Percentiles rank a stretch among this genome's conserved stretches.
These are phyloP conservation scores for Eutrigla gurnardus DNA, from an alignment of 2,797 vertebrate species.

Conservation along the genomic window DNA sequence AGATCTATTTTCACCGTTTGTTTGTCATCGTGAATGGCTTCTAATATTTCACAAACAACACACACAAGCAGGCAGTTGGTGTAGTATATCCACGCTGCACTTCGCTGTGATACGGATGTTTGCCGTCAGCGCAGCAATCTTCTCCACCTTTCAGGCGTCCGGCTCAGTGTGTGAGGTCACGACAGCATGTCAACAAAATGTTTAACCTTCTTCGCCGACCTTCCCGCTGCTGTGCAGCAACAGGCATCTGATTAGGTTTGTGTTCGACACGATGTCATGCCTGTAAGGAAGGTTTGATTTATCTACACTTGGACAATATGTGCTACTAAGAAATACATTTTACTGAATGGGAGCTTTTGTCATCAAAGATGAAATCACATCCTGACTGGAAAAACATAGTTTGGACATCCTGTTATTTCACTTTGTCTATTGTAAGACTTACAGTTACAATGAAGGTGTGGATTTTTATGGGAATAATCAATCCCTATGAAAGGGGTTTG, in stretches of 20 bases:
- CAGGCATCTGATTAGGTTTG: not conserved
- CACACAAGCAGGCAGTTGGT: conserved; percentile 5
- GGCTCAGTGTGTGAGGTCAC: conserved; percentile 28
- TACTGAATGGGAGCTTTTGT: too few relatives aligned
- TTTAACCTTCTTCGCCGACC: conserved; percentile 22
- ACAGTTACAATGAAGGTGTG: not conserved
- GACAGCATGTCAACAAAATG: conserved; percentile 15
- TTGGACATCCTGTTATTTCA: too few relatives aligned
- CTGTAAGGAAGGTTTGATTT: not conserved
- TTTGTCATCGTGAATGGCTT: conserved; percentile 10
- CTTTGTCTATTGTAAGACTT: too few relatives aligned
- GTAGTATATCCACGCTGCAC: conserved; percentile 16
- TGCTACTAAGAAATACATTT: not conserved
- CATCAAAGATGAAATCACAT: too few relatives aligned
- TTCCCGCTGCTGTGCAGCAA: not conserved
- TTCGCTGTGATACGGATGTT: conserved; percentile 39
- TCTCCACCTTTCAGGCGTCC: not conserved
- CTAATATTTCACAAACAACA: conserved; percentile 13
- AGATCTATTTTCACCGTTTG: conserved; percentile 16
- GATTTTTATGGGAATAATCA: not conserved
- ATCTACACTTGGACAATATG: not conserved
- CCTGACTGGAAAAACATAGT: too few relatives aligned
- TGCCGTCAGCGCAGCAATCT: conserved; percentile 30
- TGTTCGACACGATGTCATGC: not conserved
- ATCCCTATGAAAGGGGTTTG: too few relatives aligned